Base-by-base conservation (phyloP, 2,113 vertebrate genomes). In the Indri indri region DNA sequence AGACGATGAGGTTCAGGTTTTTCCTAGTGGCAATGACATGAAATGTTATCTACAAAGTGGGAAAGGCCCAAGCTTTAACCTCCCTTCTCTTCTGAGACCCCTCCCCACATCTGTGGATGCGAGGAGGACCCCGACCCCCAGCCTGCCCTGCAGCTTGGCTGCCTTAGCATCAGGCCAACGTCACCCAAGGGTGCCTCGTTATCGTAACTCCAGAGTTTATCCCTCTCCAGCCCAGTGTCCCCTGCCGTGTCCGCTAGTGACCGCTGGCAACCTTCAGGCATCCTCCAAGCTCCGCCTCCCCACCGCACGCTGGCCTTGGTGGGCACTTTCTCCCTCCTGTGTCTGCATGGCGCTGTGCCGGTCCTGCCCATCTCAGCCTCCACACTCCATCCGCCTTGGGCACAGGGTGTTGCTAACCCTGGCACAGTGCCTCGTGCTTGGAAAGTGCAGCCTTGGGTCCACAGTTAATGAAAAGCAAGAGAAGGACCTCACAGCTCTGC, bases 1-100 rank as follows among this genome's bases (percentile, higher is more conserved):
- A 0, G 17, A 4, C 5, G 12, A 1, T 0, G 37, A 65, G 54
- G 63, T 4, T 70, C 63, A 30, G 1, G 0, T 0, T 18, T 1
- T 14, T 42, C 40, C 54, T 13, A 52, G 57, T 5, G 0, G 12
- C 16, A 2, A 10, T 1, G 9, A 70, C 8, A 1, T 7, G 12
- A 13, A 20, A 25, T 11, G n/a, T 25, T 52, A 34, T 10, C 79
- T 65, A 4, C 54, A 18, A 11, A 34, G 8, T 9, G 32, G 40
- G 20, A 8, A 20, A 45, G 73, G 32, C 80, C 3, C 16, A 2
- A 3, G 52, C 14, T 1, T 50, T 22, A 14, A 7, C 50, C 17
- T 45, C 14, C n/a, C 22, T 37, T 90, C 23, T 30, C 11, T 25
- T 12, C 3, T 0, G 42, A 18, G 66, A 10, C 16, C 25, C 18